These are phyloP conservation scores for Eupithecia pulchellata DNA, from an alignment of 2,888 invertebrate species.

Conservation along the genomic window DNA sequence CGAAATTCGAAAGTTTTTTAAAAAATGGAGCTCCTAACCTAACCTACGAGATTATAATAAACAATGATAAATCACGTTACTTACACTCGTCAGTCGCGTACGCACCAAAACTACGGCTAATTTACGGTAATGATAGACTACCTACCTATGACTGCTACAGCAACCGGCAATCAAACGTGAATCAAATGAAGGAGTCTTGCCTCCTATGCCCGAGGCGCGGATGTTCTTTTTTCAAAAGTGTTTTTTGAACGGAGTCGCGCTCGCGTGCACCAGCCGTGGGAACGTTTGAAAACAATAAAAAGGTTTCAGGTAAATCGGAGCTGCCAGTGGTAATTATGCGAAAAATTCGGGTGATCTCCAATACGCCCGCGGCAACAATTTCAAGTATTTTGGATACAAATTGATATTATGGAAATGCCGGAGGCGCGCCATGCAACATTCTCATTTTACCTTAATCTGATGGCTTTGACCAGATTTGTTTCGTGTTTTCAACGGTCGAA, in stretches of 20 bases:
- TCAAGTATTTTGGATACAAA: conserved; percentile 38
- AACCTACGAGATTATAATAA: conserved; percentile 21
- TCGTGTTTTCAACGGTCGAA: conserved; percentile 10
- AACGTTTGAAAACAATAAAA: conserved; percentile 71
- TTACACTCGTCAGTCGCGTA: conserved; percentile 74
- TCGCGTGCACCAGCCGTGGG: conserved; percentile 79
- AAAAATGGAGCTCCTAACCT: conserved; percentile 15
- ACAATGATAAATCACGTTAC: conserved; percentile 73
- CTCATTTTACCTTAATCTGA: conserved; percentile 19
- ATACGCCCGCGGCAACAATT: conserved; percentile 48
- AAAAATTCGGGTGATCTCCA: conserved; percentile 62
- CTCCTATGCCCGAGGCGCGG: conserved; percentile 78
- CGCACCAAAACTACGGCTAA: conserved; percentile 70
- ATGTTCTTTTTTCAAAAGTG: conserved; percentile 59
- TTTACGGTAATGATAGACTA: conserved; percentile 72
- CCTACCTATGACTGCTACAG: conserved; percentile 53
- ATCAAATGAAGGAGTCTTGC: conserved; percentile 71
- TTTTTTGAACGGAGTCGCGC: conserved; percentile 58
- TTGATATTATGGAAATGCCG: conserved; percentile 32
- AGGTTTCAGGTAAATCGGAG: conserved; percentile 61
- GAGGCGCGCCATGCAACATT: conserved; percentile 17
- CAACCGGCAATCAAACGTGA: conserved; percentile 73
- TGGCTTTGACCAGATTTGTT: conserved; percentile 4
- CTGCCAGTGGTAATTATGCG: conserved; percentile 64
- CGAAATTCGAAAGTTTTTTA: conserved; percentile 14